Percentiles rank a stretch among this genome's conserved stretches.
phyloP scores from a whole-genome alignment of 2,797 vertebrate genomes.

The Dendrocincla fuliginosa region DNA sequence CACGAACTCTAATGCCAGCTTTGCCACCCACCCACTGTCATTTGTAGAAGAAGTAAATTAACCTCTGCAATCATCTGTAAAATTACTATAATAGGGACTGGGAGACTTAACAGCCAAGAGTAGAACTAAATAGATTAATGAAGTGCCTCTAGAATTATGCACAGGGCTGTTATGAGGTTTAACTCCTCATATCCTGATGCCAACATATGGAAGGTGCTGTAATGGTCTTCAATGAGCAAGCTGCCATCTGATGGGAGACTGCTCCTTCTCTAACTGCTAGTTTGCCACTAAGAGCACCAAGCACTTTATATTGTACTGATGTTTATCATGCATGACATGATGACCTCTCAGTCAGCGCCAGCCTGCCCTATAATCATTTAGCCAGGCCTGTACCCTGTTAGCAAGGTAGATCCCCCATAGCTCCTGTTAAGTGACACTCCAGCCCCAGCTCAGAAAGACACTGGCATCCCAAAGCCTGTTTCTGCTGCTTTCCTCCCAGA shows the following conservation, averaged over 20 bases:
- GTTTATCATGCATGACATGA: neutral
- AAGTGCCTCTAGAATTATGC: neutral
- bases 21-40: constrained; percentile 6
- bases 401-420: neutral
- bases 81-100: constrained; percentile 28
- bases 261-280: neutral
- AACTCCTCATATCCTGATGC: neutral
- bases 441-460: neutral
- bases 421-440: neutral
- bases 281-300: neutral
- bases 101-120: constrained; percentile 12
- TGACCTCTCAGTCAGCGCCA: neutral
- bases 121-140: constrained; percentile 37
- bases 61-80: constrained; percentile 57
- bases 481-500: neutral
- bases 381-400: neutral
- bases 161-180: neutral
- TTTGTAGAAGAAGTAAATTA: constrained; percentile 46
- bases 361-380: neutral
- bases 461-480: fast-evolving
- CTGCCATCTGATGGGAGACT: neutral
- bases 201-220: neutral
- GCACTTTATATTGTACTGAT: neutral
- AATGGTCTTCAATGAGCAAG: neutral
- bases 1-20: neutral